Evolutionary conservation across 2,888 invertebrate genomes (phyloP).

Genomic region (Stenoptilia bipunctidactyla): DNA sequence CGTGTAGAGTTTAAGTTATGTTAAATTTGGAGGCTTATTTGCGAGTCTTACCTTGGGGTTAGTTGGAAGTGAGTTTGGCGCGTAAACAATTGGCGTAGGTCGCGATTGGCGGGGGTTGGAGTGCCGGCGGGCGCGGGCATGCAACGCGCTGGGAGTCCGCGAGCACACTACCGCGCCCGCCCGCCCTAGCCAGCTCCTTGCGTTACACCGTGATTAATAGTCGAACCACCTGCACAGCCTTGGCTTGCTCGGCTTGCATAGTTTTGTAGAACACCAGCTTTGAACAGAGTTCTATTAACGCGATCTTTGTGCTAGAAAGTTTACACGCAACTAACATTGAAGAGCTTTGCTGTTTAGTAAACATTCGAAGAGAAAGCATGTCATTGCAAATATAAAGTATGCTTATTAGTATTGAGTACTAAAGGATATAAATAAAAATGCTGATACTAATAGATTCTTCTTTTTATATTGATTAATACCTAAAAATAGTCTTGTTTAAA

Average conservation of each 20-base stretch:
- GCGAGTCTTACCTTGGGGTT: neutral
- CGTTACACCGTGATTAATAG: constrained; percentile 59
- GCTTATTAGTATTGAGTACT: too few species aligned
- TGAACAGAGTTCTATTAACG: too few species aligned
- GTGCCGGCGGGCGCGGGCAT: constrained; percentile 39
- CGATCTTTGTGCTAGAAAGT: too few species aligned
- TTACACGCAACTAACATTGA: too few species aligned
- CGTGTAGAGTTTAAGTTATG: constrained; percentile 17
- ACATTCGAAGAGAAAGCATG: too few species aligned
- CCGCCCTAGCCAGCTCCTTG: constrained; percentile 21
- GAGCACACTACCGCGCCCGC: constrained; percentile 57
- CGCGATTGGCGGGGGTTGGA: constrained; percentile 12
- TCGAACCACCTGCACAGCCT: constrained; percentile 66
- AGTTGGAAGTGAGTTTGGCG: neutral
- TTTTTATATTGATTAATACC: too few species aligned
- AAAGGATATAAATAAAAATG: too few species aligned
- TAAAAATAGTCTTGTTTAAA: too few species aligned
- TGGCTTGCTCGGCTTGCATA: constrained; percentile 9
- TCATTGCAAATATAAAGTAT: too few species aligned
- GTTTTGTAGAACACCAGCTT: too few species aligned
- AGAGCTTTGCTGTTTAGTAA: too few species aligned
- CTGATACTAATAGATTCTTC: too few species aligned
- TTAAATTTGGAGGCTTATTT: constrained; percentile 12
- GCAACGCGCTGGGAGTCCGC: constrained; percentile 41
- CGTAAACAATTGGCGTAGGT: constrained; percentile 9